phyloP scores from a whole-genome alignment of 2,797 vertebrate genomes.

The Squalus acanthias region DNA sequence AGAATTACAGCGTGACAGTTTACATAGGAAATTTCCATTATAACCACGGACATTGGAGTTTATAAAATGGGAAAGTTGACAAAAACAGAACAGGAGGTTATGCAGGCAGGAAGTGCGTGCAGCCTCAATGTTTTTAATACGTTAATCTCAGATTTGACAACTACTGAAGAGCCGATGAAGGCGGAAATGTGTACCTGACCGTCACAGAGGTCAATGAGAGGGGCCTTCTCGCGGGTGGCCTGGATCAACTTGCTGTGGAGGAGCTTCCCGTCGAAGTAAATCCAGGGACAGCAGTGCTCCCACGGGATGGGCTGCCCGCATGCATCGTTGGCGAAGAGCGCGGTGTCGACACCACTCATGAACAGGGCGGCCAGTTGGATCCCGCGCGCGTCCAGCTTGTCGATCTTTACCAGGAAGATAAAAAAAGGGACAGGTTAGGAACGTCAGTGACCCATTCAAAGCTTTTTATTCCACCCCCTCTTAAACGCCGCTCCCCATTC shows the following conservation, averaged over 20 bases:
- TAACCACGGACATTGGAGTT: no score
- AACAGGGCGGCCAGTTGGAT: conserved; percentile 84
- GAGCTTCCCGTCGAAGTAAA: conserved; percentile 85
- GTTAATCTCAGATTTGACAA: neutral
- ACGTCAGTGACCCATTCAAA: neutral
- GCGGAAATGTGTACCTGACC: conserved; percentile 65
- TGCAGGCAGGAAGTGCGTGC: neutral
- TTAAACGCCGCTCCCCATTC: no score
- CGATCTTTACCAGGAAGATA: conserved; percentile 62
- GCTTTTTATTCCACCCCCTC: neutral
- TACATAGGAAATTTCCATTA: neutral
- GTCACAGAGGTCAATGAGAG: conserved; percentile 82
- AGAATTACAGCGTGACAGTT: neutral
- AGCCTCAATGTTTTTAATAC: neutral
- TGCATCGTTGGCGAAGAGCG: conserved; percentile 82
- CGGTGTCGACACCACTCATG: conserved; percentile 84
- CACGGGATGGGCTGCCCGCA: conserved; percentile 86
- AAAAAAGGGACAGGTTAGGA: neutral
- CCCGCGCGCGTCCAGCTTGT: conserved; percentile 81
- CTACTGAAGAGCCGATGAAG: neutral
- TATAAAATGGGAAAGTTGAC: no score
- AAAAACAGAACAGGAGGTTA: neutral
- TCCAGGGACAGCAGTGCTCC: conserved; percentile 91
- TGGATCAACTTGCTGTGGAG: conserved; percentile 85
- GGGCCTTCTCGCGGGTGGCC: conserved; percentile 68